Base-by-base conservation (phyloP, 1,140 invertebrate species). In the Leptestheria dahalacensis region DNA sequence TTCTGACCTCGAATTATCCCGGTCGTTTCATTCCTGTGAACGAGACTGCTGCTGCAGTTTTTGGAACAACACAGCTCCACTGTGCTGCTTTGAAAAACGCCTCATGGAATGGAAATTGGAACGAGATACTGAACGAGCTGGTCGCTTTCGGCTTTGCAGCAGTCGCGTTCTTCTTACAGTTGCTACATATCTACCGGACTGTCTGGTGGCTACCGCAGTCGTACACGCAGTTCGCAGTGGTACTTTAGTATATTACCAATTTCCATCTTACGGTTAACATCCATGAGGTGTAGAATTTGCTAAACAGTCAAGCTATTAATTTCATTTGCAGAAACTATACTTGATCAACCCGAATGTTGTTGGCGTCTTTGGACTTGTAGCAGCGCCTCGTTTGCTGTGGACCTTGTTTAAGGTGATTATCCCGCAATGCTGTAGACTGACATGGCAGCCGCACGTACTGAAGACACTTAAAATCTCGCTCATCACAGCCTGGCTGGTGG, bases 141-240 rank as follows among this genome's bases (percentile, higher is more conserved):
- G 33, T 41, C 33, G 33, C 15, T 41, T 41, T 41, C 33, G 21
- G 62, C 6, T 41, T 41, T 41, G 6, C 33, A 6, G 33, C 33
- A 41, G 33, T 41, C 33, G 33, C 15, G 6, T 41, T 41, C 6
- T 41, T 78, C 50, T 74, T 93, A 20, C 94, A 98, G 75, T 88
- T 95, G 70, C 78, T 97, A 15, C 92, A 97, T 75, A 75, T 97
- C 10, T 98, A 97, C 69, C 82, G 88, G 62, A 95, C 91, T 29
- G 85, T 92, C 18, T 97, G 91, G 89, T 97, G 94, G 93, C 71
- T 97, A 25, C 89, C 91, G n/a, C 83, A 96, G 66, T 92, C 91
- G 2, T 84, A 91, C 69, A 88, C 84, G 63, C 82, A 82, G 65
- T 86, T 90, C 73, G 84, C 85, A 64, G 82, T 96, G 82, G 91